These are phyloP conservation scores for Hypomecis punctinalis DNA, from an alignment of 2,888 invertebrate species.

Conservation along the genomic window DNA sequence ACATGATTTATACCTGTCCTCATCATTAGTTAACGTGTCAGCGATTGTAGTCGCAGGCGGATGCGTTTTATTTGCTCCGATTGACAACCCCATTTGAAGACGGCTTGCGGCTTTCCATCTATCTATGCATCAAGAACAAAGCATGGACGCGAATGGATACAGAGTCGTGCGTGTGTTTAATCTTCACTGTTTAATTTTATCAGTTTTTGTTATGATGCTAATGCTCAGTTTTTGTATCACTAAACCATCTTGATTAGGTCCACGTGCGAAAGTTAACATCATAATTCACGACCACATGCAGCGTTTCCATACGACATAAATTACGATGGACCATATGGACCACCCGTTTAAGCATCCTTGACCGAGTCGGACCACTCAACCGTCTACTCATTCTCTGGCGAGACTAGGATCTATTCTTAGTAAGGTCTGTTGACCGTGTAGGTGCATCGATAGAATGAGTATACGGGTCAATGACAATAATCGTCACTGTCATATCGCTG, in stretches of 20 bases:
- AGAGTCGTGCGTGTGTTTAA: background rate
- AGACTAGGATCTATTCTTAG: conserved; percentile 38
- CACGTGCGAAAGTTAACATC: conserved; percentile 11
- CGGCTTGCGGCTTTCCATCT: conserved; percentile 43
- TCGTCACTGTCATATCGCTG: conserved; percentile 36
- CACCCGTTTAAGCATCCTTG: conserved; percentile 39
- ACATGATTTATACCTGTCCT: conserved; percentile 82
- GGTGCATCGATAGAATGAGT: conserved; percentile 33
- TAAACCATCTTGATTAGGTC: conserved; percentile 12
- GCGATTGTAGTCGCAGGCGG: conserved; percentile 68
- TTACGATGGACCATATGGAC: conserved; percentile 32
- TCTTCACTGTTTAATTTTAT: background rate
- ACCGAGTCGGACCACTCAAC: conserved; percentile 37
- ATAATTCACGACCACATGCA: conserved; percentile 32
- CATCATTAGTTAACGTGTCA: conserved; percentile 79
- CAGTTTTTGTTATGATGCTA: conserved; percentile 18
- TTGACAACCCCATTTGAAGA: conserved; percentile 56
- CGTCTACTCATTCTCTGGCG: conserved; percentile 32
- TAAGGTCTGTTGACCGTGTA: conserved; percentile 28
- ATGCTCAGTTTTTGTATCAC: conserved; percentile 30
- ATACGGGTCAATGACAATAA: conserved; percentile 36
- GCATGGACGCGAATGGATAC: conserved; percentile 21
- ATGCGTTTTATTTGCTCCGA: conserved; percentile 73
- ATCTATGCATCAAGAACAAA: conserved; percentile 42
- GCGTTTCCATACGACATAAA: conserved; percentile 37